Evolutionary conservation across 2,888 invertebrate species (phyloP).

Genomic region (Ophion ellenae): DNA sequence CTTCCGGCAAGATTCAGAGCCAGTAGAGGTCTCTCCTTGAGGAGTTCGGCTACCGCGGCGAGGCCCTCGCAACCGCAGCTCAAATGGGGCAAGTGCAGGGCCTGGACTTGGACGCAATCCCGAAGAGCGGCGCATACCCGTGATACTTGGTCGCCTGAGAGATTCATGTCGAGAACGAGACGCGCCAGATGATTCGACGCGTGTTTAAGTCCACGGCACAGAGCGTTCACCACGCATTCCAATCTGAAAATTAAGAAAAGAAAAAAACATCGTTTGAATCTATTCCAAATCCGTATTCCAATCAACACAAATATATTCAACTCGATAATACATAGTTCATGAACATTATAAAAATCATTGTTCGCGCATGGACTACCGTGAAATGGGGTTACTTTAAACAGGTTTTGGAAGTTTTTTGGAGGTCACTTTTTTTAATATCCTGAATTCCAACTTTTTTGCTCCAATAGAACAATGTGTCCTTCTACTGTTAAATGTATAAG

Average conservation of each 20-base stretch:
- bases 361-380: no score
- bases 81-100: slow-evolving; percentile 85
- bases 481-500: no score
- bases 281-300: background rate
- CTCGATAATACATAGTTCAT: no score
- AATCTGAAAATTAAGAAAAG: slow-evolving; percentile 80
- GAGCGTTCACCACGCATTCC: slow-evolving; percentile 85
- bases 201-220: slow-evolving; percentile 82
- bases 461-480: no score
- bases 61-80: slow-evolving; percentile 85
- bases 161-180: slow-evolving; percentile 85
- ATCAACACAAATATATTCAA: background rate
- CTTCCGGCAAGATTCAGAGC: slow-evolving; percentile 85
- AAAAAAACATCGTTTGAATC: background rate
- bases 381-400: no score
- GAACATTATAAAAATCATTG: no score
- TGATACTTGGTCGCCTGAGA: slow-evolving; percentile 85
- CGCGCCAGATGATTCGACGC: slow-evolving; percentile 83
- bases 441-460: no score
- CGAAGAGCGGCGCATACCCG: slow-evolving; percentile 85
- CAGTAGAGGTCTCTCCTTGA: slow-evolving; percentile 84
- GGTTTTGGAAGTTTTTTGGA: no score
- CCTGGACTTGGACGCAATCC: slow-evolving; percentile 84
- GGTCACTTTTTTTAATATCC: no score
- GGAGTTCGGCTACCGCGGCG: slow-evolving; percentile 84